Conservation (phyloP, 2,113 vertebrate species). For the Dipodomys stephensi region DNA sequence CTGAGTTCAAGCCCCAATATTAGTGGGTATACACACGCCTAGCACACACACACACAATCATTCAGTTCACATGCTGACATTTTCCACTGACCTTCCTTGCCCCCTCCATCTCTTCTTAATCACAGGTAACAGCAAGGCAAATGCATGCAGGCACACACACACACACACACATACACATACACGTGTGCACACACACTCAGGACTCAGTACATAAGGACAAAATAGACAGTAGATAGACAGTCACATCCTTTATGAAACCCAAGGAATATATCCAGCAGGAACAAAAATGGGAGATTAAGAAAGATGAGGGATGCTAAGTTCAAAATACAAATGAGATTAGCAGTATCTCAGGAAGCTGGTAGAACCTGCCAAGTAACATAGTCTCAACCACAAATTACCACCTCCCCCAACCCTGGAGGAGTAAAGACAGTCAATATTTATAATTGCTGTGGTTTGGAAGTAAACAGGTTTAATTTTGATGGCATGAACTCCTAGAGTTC, state of each 20-base stretch:
- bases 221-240: constrained; percentile 34
- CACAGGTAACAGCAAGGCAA: background rate
- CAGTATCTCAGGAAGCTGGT: background rate
- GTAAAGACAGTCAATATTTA: background rate
- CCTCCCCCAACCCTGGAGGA: background rate
- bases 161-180: background rate
- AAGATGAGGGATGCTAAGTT: background rate
- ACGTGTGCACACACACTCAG: background rate
- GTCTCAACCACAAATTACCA: background rate
- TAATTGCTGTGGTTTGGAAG: background rate
- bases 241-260: constrained; percentile 32
- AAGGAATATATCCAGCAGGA: background rate
- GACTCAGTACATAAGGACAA: constrained; percentile 56
- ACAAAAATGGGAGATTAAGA: constrained; percentile 13
- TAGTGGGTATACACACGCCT: too few relatives aligned
- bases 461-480: background rate
- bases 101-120: constrained; percentile 3
- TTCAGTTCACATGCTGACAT: background rate
- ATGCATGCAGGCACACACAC: background rate
- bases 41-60: too few relatives aligned
- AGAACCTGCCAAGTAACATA: background rate
- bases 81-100: background rate
- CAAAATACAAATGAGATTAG: background rate
- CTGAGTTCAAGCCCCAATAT: too few relatives aligned
- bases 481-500: constrained; percentile 2